phyloP scores from a whole-genome alignment of 1,140 invertebrate species.

The Papilio helenus region DNA sequence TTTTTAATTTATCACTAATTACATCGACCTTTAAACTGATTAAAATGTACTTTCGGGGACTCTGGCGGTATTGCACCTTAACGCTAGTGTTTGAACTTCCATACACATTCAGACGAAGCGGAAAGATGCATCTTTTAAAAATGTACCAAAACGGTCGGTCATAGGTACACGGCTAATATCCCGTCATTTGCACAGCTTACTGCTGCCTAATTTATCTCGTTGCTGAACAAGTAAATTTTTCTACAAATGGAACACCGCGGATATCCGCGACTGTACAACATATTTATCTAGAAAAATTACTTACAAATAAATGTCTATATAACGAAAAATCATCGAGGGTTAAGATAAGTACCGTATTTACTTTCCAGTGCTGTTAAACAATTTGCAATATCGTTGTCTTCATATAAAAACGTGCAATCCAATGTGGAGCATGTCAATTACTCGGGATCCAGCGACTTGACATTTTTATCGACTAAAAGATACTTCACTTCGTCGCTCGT shows the following conservation, averaged over 20 bases:
- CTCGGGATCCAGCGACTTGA: not conserved
- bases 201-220: no score
- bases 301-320: not conserved
- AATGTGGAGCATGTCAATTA: constrained; percentile 17
- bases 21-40: not conserved
- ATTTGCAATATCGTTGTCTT: constrained; percentile 10
- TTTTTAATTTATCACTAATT: not conserved
- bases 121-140: no score
- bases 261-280: no score
- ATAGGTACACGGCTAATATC: no score
- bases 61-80: no score
- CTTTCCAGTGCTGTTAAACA: not conserved
- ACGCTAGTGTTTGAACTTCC: no score
- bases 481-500: constrained; percentile 5
- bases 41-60: not conserved
- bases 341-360: not conserved
- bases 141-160: no score
- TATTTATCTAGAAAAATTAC: not conserved
- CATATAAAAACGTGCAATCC: constrained; percentile 19
- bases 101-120: no score
- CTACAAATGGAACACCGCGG: no score
- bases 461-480: constrained; percentile 15
- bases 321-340: not conserved
- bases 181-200: no score
- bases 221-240: no score